These are phyloP conservation scores for Ardeotis arabs DNA, from an alignment of 2,113 vertebrate species.

Conservation along the genomic window DNA sequence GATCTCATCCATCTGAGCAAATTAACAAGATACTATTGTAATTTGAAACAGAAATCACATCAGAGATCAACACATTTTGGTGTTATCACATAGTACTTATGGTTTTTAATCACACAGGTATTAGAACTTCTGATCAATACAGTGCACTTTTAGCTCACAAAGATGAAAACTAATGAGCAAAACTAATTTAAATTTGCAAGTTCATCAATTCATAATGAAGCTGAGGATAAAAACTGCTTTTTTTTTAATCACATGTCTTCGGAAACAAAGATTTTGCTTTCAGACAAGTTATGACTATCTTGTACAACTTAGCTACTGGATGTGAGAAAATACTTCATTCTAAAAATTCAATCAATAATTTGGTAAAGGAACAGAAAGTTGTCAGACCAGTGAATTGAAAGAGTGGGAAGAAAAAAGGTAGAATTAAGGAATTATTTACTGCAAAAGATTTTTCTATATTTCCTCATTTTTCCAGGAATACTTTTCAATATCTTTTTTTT, in stretches of 20 bases:
- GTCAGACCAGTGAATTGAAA: neutral
- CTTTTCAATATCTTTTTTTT: neutral
- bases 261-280: neutral
- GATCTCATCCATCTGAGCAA: neutral
- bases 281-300: neutral
- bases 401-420: neutral
- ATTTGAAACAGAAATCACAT: neutral
- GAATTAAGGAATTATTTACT: neutral
- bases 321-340: neutral
- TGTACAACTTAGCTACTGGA: neutral
- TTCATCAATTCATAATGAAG: neutral
- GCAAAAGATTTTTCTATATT: neutral
- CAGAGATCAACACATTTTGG: neutral
- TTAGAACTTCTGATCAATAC: neutral
- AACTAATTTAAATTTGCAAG: neutral
- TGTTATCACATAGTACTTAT: neutral
- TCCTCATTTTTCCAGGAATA: neutral
- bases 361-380: neutral
- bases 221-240: neutral
- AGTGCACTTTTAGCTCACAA: neutral
- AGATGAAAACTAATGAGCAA: slow-evolving; percentile 22
- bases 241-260: neutral
- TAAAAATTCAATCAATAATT: neutral
- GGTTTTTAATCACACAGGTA: neutral
- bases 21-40: neutral